Conservation (phyloP, 64 coral and sea anemone species). For the Stylophora pistillata region DNA sequence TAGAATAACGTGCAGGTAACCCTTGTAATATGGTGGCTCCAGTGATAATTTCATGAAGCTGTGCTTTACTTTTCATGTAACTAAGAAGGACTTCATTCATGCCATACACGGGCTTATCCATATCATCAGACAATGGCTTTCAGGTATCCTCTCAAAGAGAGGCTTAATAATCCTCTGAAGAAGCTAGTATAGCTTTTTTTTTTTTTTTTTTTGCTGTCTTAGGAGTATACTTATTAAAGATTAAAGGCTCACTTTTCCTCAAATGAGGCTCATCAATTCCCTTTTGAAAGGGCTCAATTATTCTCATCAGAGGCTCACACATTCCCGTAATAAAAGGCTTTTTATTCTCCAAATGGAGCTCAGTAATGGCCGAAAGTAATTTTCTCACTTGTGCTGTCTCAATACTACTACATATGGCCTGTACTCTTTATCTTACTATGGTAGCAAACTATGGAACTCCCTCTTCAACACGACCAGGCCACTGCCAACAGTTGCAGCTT, state of each 20-base stretch:
- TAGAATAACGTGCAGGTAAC: not conserved
- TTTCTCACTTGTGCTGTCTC: too few species aligned
- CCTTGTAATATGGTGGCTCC: not conserved
- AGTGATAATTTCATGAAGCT: too few species aligned
- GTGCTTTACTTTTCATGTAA: too few species aligned
- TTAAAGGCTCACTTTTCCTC: not conserved
- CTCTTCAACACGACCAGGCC: too few species aligned
- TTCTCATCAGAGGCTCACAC: constrained; percentile 16
- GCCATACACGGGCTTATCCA: not conserved
- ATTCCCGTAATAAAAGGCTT: constrained; percentile 26
- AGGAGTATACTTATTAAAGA: too few species aligned
- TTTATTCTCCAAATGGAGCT: constrained; percentile 22
- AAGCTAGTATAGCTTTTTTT: too few species aligned
- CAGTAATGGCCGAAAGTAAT: too few species aligned
- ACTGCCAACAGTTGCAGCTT: too few species aligned
- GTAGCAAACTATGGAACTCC: too few species aligned
- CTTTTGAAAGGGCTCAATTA: constrained; percentile 12
- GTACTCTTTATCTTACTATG: too few species aligned
- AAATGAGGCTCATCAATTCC: constrained; percentile 18
- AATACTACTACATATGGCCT: too few species aligned
- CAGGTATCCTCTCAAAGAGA: not conserved
- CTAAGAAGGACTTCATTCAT: constrained; percentile 1
- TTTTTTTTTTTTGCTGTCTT: too few species aligned
- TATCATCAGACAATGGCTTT: not conserved
- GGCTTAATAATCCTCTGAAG: constrained; percentile 13